Evolutionary conservation across 2,888 invertebrate species (phyloP).

Genomic region (Parapristionchus giblindavisi): DNA sequence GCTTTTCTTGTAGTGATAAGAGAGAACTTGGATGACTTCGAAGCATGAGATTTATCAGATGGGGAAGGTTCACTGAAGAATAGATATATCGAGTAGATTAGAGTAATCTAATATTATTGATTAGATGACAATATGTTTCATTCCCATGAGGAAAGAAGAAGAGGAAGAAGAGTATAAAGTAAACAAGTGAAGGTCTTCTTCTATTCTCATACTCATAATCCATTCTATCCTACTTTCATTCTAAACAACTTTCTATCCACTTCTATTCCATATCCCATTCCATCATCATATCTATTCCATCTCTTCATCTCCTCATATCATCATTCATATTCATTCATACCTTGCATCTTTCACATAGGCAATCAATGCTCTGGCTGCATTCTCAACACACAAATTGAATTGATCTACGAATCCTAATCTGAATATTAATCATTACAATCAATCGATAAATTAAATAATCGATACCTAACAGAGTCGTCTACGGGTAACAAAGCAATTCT

Average conservation of each 20-base stretch:
- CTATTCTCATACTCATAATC: not conserved
- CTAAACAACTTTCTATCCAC: not conserved
- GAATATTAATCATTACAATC: not conserved
- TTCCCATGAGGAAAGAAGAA: not conserved
- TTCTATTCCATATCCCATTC: no score
- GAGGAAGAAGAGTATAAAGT: not conserved
- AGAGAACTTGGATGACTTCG: constrained; percentile 47
- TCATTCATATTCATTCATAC: constrained; percentile 36
- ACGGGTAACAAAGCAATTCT: constrained; percentile 56
- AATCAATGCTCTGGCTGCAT: constrained; percentile 58
- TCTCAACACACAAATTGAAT: constrained; percentile 59
- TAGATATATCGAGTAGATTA: not conserved
- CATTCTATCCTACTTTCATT: not conserved
- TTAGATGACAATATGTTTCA: not conserved
- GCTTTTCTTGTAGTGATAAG: constrained; percentile 51
- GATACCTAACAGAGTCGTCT: constrained; percentile 43
- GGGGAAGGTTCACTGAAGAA: constrained; percentile 45
- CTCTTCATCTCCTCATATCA: not conserved
- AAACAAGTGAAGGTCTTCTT: constrained; percentile 4
- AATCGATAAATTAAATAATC: no score
- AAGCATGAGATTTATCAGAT: constrained; percentile 50
- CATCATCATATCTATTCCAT: no score
- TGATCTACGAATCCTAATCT: constrained; percentile 59
- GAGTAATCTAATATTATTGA: no score
- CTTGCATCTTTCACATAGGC: constrained; percentile 53